Evolutionary conservation across 1,140 invertebrate genomes (phyloP).

Genomic region (Aradophagus sp.): DNA sequence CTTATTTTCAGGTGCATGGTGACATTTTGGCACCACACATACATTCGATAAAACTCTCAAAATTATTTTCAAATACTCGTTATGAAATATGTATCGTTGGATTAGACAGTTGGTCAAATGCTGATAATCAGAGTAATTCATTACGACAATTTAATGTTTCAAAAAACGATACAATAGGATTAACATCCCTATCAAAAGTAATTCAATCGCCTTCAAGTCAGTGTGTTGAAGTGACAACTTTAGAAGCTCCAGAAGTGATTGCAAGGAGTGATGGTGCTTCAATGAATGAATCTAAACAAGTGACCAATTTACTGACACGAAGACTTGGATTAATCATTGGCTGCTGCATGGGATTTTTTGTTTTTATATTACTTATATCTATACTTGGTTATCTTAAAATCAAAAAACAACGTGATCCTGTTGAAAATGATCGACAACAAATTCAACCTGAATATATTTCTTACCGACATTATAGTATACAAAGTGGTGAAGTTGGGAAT

Average conservation of each 20-base stretch:
- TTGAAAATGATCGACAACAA: slow-evolving; percentile 80
- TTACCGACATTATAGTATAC: slow-evolving; percentile 81
- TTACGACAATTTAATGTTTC: slow-evolving; percentile 61
- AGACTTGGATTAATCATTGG: slow-evolving; percentile 89
- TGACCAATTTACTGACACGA: slow-evolving; percentile 79
- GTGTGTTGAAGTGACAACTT: slow-evolving; percentile 83
- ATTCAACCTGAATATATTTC: slow-evolving; percentile 83
- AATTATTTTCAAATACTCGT: slow-evolving; percentile 83
- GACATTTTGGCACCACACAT: too few species aligned
- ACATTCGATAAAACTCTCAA: slow-evolving; percentile 83
- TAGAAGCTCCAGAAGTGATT: slow-evolving; percentile 80
- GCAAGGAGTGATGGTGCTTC: slow-evolving; percentile 76
- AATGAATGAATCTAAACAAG: slow-evolving; percentile 71
- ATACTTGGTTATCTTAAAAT: slow-evolving; percentile 89
- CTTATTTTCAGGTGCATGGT: too few species aligned
- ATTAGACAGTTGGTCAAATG: slow-evolving; percentile 80
- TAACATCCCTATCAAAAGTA: slow-evolving; percentile 71
- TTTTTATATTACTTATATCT: slow-evolving; percentile 87
- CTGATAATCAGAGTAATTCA: slow-evolving; percentile 53
- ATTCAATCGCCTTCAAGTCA: slow-evolving; percentile 82
- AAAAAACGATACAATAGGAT: slow-evolving; percentile 60
- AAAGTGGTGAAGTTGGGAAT: slow-evolving; percentile 65
- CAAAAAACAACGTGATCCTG: slow-evolving; percentile 85
- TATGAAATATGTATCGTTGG: slow-evolving; percentile 91
- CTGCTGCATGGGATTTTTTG: slow-evolving; percentile 87